These are phyloP conservation scores for Myripristis murdjan DNA, from an alignment of 2,797 vertebrate species.

Conservation along the genomic window DNA sequence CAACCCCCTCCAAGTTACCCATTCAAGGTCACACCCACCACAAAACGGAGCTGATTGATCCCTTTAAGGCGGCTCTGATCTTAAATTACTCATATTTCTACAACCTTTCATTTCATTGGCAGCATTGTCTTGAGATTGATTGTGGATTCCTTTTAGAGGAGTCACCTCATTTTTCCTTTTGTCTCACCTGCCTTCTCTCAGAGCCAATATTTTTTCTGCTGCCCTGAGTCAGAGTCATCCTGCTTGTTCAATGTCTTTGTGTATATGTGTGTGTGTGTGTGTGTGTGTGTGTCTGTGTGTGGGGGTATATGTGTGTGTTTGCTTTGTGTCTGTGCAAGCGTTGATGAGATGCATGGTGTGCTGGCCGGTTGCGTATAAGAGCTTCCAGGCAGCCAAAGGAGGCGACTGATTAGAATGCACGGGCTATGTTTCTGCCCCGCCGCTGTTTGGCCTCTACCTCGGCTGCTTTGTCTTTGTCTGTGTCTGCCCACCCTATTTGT, in stretches of 20 bases:
- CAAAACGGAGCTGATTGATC: slow-evolving; percentile 13
- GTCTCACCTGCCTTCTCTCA: slow-evolving; percentile 22
- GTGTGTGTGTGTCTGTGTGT: neutral
- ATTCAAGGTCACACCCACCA: slow-evolving; percentile 33
- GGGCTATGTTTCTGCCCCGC: slow-evolving; percentile 37
- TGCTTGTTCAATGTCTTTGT: neutral
- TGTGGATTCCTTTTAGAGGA: slow-evolving; percentile 17
- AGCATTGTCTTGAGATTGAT: slow-evolving; percentile 15
- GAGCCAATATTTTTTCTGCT: slow-evolving; percentile 19
- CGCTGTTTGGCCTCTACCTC: slow-evolving; percentile 57
- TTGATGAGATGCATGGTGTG: slow-evolving; percentile 57
- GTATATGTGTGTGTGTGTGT: slow-evolving; percentile 19
- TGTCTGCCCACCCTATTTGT: slow-evolving; percentile 46
- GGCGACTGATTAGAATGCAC: slow-evolving; percentile 68
- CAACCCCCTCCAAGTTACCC: slow-evolving; percentile 18
- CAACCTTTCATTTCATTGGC: slow-evolving; percentile 17
- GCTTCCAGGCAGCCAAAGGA: slow-evolving; percentile 59
- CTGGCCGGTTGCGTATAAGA: slow-evolving; percentile 41
- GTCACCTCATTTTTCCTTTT: slow-evolving; percentile 28
- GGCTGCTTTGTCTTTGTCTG: slow-evolving; percentile 58
- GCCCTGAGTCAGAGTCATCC: slow-evolving; percentile 27
- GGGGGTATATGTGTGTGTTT: slow-evolving; percentile 30
- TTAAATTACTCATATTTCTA: slow-evolving; percentile 32
- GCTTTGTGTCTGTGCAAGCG: slow-evolving; percentile 43
- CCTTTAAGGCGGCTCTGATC: slow-evolving; percentile 1